phyloP scores from a whole-genome alignment of 2,888 invertebrate genomes.

The Drosophila kambysellisi region DNA sequence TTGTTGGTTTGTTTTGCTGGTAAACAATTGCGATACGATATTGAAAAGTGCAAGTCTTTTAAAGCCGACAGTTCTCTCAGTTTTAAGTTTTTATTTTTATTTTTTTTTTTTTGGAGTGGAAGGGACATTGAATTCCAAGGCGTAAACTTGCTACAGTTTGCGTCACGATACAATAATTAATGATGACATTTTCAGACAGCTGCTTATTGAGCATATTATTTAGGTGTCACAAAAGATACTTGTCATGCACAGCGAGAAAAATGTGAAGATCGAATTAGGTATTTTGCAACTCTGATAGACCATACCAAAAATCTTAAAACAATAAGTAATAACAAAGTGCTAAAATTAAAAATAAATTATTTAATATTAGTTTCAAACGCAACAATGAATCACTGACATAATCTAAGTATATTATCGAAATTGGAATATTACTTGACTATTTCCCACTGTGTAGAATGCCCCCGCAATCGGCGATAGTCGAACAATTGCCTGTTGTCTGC shows the following conservation, averaged over 20 bases:
- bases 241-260: slow-evolving; percentile 6
- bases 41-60: slow-evolving; percentile 12
- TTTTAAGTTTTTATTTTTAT: neutral
- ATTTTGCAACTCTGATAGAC: neutral
- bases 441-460: slow-evolving; percentile 7
- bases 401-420: neutral
- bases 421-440: neutral
- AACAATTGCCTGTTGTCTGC: slow-evolving; percentile 34
- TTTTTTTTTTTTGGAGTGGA: neutral
- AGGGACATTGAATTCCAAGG: slow-evolving; percentile 40
- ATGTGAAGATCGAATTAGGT: neutral
- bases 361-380: neutral
- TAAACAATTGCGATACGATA: slow-evolving; percentile 17
- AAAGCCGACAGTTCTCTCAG: slow-evolving; percentile 24
- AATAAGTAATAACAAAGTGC: neutral
- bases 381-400: neutral
- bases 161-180: slow-evolving; percentile 62
- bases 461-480: slow-evolving; percentile 21
- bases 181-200: slow-evolving; percentile 58
- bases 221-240: slow-evolving; percentile 19
- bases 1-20: slow-evolving; percentile 7
- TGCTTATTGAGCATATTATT: slow-evolving; percentile 44
- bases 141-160: slow-evolving; percentile 39
- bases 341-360: neutral
- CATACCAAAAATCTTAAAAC: neutral